phyloP scores from a whole-genome alignment of 2,113 vertebrate genomes.

The Ciconia boyciana region DNA sequence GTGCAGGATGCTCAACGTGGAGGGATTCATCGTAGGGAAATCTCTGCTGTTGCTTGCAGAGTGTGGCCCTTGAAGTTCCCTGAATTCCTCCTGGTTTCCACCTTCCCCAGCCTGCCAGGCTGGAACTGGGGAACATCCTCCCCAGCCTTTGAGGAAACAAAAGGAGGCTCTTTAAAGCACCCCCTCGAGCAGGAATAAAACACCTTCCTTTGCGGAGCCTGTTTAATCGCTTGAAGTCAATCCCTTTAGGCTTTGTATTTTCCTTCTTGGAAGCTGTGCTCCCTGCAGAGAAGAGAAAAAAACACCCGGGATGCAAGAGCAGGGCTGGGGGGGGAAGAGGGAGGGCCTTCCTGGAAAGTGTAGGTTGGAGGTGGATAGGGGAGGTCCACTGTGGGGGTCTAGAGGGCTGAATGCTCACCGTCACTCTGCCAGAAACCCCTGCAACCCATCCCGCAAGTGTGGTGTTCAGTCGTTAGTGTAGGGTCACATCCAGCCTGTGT shows the following conservation, averaged over 20 bases:
- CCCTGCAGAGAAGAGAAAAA: neutral
- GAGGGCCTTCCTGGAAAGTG: neutral
- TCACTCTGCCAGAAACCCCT: neutral
- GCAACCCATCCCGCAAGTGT: neutral
- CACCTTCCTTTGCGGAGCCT: neutral
- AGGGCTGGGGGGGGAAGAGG: neutral
- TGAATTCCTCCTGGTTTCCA: neutral
- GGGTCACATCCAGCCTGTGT: neutral
- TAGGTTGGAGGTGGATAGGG: neutral
- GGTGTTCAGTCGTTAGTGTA: fast-evolving
- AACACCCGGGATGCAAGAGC: neutral
- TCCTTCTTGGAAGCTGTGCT: conserved; percentile 5
- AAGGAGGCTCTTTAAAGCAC: conserved; percentile 21
- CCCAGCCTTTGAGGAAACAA: conserved; percentile 23
- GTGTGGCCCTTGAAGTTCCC: neutral
- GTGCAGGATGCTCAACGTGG: neutral
- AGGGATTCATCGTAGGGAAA: neutral
- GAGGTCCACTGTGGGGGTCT: neutral
- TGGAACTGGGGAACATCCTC: neutral
- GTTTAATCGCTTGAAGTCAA: neutral
- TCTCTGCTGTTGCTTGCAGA: neutral
- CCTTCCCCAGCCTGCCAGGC: neutral
- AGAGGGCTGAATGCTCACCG: neutral
- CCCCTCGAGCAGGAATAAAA: conserved; percentile 6
- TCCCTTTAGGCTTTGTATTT: conserved; percentile 41